These are phyloP conservation scores for Vanacampus margaritifer DNA, from an alignment of 2,113 vertebrate species.

Conservation along the genomic window DNA sequence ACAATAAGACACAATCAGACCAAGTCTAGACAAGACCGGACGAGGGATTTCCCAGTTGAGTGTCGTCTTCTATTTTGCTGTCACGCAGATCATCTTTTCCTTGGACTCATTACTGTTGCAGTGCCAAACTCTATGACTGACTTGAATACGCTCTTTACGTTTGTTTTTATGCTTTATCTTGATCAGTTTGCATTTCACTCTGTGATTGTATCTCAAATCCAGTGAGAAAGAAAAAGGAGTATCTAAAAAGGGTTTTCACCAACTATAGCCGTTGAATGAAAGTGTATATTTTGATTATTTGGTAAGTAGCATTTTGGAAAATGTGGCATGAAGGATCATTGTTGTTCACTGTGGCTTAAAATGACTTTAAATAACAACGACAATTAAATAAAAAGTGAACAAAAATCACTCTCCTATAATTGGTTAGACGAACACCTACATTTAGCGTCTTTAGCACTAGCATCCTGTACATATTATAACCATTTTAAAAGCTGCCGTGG, in stretches of 20 bases:
- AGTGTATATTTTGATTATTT: slow-evolving; percentile 24
- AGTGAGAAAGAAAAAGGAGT: slow-evolving; percentile 11
- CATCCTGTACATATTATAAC: neutral
- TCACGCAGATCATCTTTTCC: slow-evolving; percentile 31
- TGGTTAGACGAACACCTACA: neutral
- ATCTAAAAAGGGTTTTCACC: slow-evolving; percentile 1
- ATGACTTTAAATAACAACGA: slow-evolving; percentile 23
- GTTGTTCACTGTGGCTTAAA: slow-evolving; percentile 39
- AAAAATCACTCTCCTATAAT: neutral
- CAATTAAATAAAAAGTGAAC: neutral
- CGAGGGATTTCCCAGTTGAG: slow-evolving; percentile 55
- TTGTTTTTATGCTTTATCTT: slow-evolving; percentile 39
- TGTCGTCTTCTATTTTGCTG: slow-evolving; percentile 53
- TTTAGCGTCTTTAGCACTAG: neutral
- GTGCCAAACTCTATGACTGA: slow-evolving; percentile 63
- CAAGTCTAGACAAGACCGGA: slow-evolving; percentile 14
- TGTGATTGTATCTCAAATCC: slow-evolving; percentile 41
- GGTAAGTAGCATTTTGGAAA: slow-evolving; percentile 18
- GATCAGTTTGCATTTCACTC: slow-evolving; percentile 41
- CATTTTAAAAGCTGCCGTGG: neutral
- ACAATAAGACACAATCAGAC: slow-evolving; percentile 26
- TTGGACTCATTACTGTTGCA: slow-evolving; percentile 43
- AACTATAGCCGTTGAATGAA: slow-evolving; percentile 30
- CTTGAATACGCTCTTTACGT: slow-evolving; percentile 53
- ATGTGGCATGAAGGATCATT: slow-evolving; percentile 28